phyloP scores from a whole-genome alignment of 1,140 invertebrate genomes.

The Drosophila navojoa region DNA sequence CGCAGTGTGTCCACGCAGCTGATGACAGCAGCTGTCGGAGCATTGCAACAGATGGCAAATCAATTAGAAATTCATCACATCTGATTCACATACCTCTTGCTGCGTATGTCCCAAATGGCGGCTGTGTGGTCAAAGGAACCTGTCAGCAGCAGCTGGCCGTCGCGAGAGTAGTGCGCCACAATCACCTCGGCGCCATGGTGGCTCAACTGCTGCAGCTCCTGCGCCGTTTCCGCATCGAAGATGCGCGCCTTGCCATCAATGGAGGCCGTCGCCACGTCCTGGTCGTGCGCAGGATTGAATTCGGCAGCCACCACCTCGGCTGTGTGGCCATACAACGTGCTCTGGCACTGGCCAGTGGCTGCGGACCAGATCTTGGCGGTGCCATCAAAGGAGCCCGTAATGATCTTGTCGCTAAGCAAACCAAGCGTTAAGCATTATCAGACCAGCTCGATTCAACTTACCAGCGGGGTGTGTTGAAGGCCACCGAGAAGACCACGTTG shows the following conservation, averaged over 20 bases:
- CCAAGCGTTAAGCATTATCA: not conserved
- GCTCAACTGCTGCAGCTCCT: constrained; percentile 86
- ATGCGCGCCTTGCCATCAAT: constrained; percentile 90
- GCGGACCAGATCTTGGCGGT: constrained; percentile 89
- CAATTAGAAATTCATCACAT: not conserved
- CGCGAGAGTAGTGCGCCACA: constrained; percentile 88
- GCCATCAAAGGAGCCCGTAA: constrained; percentile 92
- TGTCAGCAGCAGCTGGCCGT: constrained; percentile 89
- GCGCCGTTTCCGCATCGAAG: constrained; percentile 87
- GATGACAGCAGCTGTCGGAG: constrained; percentile 85
- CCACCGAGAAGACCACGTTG: constrained; percentile 92
- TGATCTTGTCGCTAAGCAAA: constrained; percentile 87
- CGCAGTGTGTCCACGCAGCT: constrained; percentile 88
- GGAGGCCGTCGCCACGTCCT: constrained; percentile 88
- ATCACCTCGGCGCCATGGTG: constrained; percentile 91
- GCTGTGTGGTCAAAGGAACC: constrained; percentile 92
- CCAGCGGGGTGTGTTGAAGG: constrained; percentile 91
- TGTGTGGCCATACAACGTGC: constrained; percentile 89
- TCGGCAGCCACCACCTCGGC: constrained; percentile 89
- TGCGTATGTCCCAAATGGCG: constrained; percentile 89
- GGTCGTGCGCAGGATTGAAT: constrained; percentile 87
- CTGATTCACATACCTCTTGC: constrained; percentile 85
- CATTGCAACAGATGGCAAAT: not conserved
- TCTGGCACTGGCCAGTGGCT: constrained; percentile 87
- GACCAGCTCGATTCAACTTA: constrained; percentile 70